Percentiles rank a stretch among this genome's conserved stretches.
phyloP scores from a whole-genome alignment of 2,888 invertebrate genomes.

The Scrobipalpa atriplicella region DNA sequence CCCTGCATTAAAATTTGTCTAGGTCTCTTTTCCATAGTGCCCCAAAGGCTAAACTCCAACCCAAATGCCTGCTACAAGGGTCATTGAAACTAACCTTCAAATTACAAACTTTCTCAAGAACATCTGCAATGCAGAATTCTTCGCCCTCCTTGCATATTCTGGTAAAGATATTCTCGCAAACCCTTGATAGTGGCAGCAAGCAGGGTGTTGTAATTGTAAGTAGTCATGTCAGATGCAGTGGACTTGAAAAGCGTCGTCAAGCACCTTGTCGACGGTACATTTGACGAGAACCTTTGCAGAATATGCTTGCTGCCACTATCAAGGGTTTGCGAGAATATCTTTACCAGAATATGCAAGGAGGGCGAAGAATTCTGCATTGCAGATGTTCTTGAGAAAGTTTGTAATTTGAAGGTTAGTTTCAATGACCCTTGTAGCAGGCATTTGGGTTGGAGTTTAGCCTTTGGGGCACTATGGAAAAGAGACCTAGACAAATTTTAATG shows the following conservation, averaged over 20 bases:
- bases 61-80: too few relatives aligned
- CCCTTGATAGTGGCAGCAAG: constrained; percentile 42
- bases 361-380: constrained; percentile 65
- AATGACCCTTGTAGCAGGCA: constrained; percentile 2
- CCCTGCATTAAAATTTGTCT: too few relatives aligned
- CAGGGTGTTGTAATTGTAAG: not conserved
- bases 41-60: too few relatives aligned
- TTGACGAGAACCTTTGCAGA: constrained; percentile 61
- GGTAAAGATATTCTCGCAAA: constrained; percentile 65
- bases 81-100: constrained; percentile 48
- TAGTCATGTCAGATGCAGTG: constrained; percentile 52
- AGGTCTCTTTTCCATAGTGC: too few relatives aligned
- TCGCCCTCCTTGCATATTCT: constrained; percentile 60
- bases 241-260: constrained; percentile 61
- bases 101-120: constrained; percentile 55
- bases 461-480: too few relatives aligned
- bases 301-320: constrained; percentile 61
- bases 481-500: too few relatives aligned
- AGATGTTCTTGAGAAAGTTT: constrained; percentile 58
- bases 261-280: constrained; percentile 63
- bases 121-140: constrained; percentile 67
- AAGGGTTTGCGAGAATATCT: constrained; percentile 59
- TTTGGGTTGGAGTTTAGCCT: too few relatives aligned
- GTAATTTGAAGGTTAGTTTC: constrained; percentile 52
- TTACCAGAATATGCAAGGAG: constrained; percentile 63